These are phyloP conservation scores for Tipula unca DNA, from an alignment of 2,888 invertebrate species.

Conservation along the genomic window DNA sequence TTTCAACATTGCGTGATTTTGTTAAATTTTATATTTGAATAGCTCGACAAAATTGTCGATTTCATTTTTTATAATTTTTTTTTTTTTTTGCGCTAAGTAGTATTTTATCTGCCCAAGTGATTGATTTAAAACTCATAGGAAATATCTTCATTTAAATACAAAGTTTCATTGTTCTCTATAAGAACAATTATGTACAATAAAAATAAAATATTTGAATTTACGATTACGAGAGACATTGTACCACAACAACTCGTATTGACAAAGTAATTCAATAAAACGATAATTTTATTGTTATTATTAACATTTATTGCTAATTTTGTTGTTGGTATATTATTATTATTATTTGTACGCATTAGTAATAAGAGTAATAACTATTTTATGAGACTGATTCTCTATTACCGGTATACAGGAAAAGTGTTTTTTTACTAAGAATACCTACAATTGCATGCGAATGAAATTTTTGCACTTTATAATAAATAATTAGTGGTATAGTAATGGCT, in stretches of 20 bases:
- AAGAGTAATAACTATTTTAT: background rate
- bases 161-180: too few relatives aligned
- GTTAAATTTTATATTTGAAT: background rate
- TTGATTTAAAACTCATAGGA: background rate
- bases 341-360: background rate
- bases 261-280: background rate
- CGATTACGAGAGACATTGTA: too few relatives aligned
- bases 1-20: background rate
- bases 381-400: background rate
- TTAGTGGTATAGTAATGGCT: too few relatives aligned
- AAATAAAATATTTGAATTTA: too few relatives aligned
- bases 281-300: background rate
- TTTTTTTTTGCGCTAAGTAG: background rate
- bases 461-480: background rate
- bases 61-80: background rate
- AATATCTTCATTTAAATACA: too few relatives aligned
- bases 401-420: background rate
- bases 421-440: background rate
- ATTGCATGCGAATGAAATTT: background rate
- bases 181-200: too few relatives aligned
- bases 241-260: too few relatives aligned
- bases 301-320: background rate
- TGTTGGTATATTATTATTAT: background rate
- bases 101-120: background rate
- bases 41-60: background rate